Base-by-base conservation (phyloP, 2,113 vertebrate genomes). In the Percina caprodes region DNA sequence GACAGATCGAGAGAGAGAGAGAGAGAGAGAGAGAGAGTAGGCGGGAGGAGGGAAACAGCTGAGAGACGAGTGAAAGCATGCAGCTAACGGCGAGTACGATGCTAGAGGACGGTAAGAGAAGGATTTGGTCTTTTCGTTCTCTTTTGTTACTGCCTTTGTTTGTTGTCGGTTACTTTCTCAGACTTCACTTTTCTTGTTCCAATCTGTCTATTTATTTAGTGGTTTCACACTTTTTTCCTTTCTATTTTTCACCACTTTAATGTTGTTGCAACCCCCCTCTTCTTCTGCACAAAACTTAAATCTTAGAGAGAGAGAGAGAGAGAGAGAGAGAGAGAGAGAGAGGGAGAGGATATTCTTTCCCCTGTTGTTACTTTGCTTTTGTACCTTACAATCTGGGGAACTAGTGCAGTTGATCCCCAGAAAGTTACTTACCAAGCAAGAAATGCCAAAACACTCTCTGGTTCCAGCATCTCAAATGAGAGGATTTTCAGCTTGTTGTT, bases 101-200 rank as follows among this genome's bases (percentile, higher is more conserved):
- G 70, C 3, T 74, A 19, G 86, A 88, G 77, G 82, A 91, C 62
- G 92, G 90, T 93, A 88, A 89, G 88, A 76, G 14, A 11, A 21
- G 0, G 6, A 21, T 66, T 52, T 30, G 1, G 13, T 69, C 45
- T 66, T 33, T 8, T 33, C 51, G 0, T 33, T 5, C 1, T 51
- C n/a, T 26, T 68, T 16, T 30, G 16, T 26, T 11, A 9, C n/a
- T 16, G 8, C 10, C 10, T 63, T 21, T 23, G 2, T 52, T 24
- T 54, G 13, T 58, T 24, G 6, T 52, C 21, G 7, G 19, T 11
- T 26, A 21, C 23, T 24, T 35, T 11, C 18, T 24, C 33, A 8
- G 7, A 0, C 21, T 26, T 24, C 30, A 11, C 19, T 13, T 14
- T 13, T 69, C 21, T 1, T 15, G 0, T 9, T 58, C n/a, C 49